These are phyloP conservation scores for Forbesichthys papilliferus DNA, from an alignment of 2,113 vertebrate species.

Conservation along the genomic window DNA sequence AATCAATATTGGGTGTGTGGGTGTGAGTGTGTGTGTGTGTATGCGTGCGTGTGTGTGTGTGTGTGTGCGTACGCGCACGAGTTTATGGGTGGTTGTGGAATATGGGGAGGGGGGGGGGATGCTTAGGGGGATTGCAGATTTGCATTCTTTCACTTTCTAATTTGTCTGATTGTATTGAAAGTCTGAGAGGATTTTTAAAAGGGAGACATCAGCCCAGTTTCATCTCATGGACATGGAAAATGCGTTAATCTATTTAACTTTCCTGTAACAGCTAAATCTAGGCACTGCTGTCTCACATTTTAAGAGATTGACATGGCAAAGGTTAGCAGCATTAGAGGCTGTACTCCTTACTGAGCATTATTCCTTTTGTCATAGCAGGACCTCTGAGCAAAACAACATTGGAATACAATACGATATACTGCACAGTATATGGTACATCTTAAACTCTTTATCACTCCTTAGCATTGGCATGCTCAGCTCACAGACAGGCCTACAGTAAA, in stretches of 20 bases:
- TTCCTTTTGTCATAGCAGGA: slow-evolving; percentile 24
- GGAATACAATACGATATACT: too few species aligned
- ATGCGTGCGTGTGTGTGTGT: too few species aligned
- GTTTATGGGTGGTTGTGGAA: too few species aligned
- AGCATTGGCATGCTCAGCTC: neutral
- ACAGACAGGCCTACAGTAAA: neutral
- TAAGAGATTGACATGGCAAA: slow-evolving; percentile 14
- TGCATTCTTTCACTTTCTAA: too few species aligned
- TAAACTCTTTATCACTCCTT: neutral
- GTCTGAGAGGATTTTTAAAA: too few species aligned
- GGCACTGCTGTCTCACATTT: slow-evolving; percentile 3
- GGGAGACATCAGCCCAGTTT: too few species aligned
- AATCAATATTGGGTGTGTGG: slow-evolving; percentile 9
- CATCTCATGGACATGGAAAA: neutral
- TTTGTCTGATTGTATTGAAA: too few species aligned
- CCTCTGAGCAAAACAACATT: neutral
- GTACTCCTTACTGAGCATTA: slow-evolving; percentile 31
- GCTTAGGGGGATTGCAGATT: too few species aligned
- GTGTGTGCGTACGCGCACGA: too few species aligned
- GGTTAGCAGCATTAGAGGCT: slow-evolving; percentile 38
- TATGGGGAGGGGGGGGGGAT: too few species aligned
- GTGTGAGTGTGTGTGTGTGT: too few species aligned
- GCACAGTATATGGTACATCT: slow-evolving; percentile 20
- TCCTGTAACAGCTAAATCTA: neutral
- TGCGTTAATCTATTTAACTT: neutral